phyloP scores from a whole-genome alignment of 2,797 vertebrate species.

The Microctenopoma lineatum region DNA sequence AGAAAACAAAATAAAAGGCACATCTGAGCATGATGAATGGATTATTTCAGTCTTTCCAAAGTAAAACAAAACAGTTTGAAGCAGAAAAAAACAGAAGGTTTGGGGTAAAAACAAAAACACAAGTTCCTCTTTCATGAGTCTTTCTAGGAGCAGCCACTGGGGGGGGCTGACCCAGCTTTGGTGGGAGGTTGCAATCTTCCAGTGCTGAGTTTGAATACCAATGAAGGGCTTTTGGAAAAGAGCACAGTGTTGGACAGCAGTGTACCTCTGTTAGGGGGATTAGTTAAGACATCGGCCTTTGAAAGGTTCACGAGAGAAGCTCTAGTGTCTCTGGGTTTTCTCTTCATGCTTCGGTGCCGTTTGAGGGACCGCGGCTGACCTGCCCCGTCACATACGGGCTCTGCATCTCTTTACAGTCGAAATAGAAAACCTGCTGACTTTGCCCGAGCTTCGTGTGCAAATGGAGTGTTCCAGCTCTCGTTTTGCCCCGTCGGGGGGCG shows the following conservation, averaged over 20 bases:
- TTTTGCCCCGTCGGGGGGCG: slow-evolving; percentile 29
- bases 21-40: slow-evolving; percentile 88
- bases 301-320: slow-evolving; percentile 23
- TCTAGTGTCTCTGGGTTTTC: neutral
- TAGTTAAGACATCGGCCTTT: slow-evolving; percentile 79
- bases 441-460: slow-evolving; percentile 73
- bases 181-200: slow-evolving; percentile 50
- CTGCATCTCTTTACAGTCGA: slow-evolving; percentile 2
- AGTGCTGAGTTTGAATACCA: slow-evolving; percentile 65
- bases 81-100: slow-evolving; percentile 39
- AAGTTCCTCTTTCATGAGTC: slow-evolving; percentile 50
- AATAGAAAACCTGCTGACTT: slow-evolving; percentile 43
- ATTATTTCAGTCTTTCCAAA: slow-evolving; percentile 76
- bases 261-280: slow-evolving; percentile 27
- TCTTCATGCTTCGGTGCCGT: slow-evolving; percentile 36
- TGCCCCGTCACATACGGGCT: slow-evolving; percentile 15
- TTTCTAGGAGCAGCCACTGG: slow-evolving; percentile 56
- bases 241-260: slow-evolving; percentile 76
- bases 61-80: slow-evolving; percentile 67
- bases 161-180: slow-evolving; percentile 67
- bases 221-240: slow-evolving; percentile 47
- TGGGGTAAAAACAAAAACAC: slow-evolving; percentile 45
- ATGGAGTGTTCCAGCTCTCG: slow-evolving; percentile 64
- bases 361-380: slow-evolving; percentile 45
- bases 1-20: slow-evolving; percentile 93